phyloP scores from a whole-genome alignment of 2,888 invertebrate genomes.

The Troglohyphantes excavatus region DNA sequence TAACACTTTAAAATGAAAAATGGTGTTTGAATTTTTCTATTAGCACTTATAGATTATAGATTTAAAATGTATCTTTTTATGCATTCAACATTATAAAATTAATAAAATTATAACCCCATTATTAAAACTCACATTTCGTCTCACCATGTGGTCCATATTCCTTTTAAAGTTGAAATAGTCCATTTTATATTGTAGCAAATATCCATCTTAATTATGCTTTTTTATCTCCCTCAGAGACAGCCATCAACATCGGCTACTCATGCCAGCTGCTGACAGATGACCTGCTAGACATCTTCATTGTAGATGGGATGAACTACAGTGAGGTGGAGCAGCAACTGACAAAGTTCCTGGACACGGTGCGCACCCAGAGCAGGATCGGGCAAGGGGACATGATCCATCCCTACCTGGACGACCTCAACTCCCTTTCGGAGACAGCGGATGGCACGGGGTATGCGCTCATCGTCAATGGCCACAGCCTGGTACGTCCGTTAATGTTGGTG shows the following conservation, averaged over 20 bases:
- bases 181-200: background rate
- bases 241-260: slow-evolving; percentile 99
- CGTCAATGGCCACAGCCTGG: slow-evolving; percentile 97
- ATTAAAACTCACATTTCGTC: too few species aligned
- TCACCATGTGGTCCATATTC: too few species aligned
- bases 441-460: slow-evolving; percentile 93
- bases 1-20: too few species aligned
- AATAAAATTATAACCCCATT: too few species aligned
- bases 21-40: too few species aligned
- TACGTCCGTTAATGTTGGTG: slow-evolving; percentile 28
- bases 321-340: slow-evolving; percentile 88
- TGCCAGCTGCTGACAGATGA: slow-evolving; percentile 98
- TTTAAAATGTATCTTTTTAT: too few species aligned
- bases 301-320: slow-evolving; percentile 87
- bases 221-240: slow-evolving; percentile 90
- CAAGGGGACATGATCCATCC: slow-evolving; percentile 79
- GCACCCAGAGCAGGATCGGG: slow-evolving; percentile 45
- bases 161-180: too few species aligned
- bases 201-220: background rate
- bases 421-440: slow-evolving; percentile 53
- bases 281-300: slow-evolving; percentile 96
- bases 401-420: slow-evolving; percentile 76
- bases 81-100: too few species aligned
- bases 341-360: slow-evolving; percentile 86
- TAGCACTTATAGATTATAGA: too few species aligned